A percentile compares a stretch with the other conserved stretches of the same genome.
Conservation (phyloP, 53 echinoderm and acorn worm genomes). For the Mesocentrotus franciscanus region DNA sequence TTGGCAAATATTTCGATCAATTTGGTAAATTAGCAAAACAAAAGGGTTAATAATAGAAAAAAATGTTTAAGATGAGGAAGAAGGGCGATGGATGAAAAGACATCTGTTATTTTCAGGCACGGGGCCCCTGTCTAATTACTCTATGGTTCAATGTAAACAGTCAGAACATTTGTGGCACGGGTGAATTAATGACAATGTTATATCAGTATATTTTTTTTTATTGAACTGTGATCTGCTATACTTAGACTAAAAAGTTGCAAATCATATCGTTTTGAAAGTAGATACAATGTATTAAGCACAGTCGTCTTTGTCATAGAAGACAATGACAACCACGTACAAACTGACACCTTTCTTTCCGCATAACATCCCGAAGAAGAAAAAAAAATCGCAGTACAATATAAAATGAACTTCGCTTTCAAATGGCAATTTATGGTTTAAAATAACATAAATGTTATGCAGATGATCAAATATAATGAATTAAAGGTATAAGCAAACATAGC, state of each 20-base stretch:
- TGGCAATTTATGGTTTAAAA: background rate
- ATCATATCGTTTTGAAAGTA: background rate
- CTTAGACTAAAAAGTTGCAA: background rate
- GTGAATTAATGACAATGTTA: background rate
- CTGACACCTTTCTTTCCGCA: background rate
- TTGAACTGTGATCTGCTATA: background rate
- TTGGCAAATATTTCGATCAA: slow-evolving; percentile 50
- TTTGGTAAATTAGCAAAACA: slow-evolving; percentile 48
- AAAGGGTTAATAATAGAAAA: background rate
- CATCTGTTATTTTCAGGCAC: slow-evolving; percentile 30
- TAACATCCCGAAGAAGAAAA: no score
- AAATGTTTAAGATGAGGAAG: background rate
- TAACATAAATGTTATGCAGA: background rate
- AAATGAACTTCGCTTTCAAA: background rate
- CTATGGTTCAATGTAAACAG: background rate
- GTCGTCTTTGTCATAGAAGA: background rate
- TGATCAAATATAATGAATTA: background rate
- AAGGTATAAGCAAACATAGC: background rate
- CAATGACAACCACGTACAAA: background rate
- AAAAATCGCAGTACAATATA: background rate
- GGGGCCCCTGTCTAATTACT: background rate
- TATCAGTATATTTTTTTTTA: no score
- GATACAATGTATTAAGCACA: no score
- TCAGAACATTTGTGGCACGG: background rate
- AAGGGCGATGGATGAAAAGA: background rate